Conservation (phyloP, 2,888 invertebrate species). For the Lumbricus terrestris region DNA sequence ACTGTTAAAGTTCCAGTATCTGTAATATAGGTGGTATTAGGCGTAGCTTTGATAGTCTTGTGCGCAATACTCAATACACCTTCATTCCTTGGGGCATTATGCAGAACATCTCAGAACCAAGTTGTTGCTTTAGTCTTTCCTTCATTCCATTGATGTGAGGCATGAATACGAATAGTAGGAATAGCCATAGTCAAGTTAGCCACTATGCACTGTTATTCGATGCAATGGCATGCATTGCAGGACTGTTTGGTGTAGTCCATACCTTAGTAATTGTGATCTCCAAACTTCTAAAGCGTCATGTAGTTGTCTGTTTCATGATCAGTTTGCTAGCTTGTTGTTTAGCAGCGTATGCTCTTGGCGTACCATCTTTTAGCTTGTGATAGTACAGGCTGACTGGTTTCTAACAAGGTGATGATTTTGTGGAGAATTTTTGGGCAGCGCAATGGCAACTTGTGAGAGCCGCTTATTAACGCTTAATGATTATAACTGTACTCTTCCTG, state of each 20-base stretch:
- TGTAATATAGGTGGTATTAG: not conserved
- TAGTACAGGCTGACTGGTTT: not conserved
- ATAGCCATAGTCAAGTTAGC: not conserved
- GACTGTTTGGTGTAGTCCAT: too few relatives aligned
- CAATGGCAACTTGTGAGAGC: not conserved
- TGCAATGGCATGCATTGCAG: too few relatives aligned
- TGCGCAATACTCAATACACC: too few relatives aligned
- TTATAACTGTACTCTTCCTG: not conserved
- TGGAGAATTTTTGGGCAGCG: too few relatives aligned
- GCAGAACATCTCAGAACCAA: not conserved
- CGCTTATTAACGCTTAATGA: too few relatives aligned
- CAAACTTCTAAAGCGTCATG: too few relatives aligned
- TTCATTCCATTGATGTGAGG: not conserved
- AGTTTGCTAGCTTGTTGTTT: not conserved
- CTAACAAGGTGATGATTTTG: not conserved
- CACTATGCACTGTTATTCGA: too few relatives aligned
- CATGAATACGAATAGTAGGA: not conserved
- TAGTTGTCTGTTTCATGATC: not conserved
- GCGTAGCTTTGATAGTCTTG: too few relatives aligned
- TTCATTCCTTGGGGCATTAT: not conserved
- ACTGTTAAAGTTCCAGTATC: not conserved
- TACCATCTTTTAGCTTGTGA: not conserved
- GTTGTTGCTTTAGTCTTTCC: not conserved
- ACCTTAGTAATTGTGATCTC: too few relatives aligned
- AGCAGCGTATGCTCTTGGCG: not conserved